Evolutionary conservation across 2,113 vertebrate species (phyloP).

Genomic region (Corythornis vintsioides): DNA sequence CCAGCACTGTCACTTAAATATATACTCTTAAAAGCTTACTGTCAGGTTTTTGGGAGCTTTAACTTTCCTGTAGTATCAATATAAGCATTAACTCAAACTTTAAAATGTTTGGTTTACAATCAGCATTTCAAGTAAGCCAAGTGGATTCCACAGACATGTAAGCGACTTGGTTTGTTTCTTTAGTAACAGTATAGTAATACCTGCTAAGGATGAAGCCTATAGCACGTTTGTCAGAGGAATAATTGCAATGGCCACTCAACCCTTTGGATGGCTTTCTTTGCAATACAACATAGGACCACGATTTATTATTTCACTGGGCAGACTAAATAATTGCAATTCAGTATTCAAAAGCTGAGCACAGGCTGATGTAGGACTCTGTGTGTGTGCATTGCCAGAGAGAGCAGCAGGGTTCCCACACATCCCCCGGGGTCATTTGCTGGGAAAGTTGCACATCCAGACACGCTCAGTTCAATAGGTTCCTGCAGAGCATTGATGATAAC

Average conservation of each 20-base stretch:
- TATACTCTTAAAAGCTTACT: neutral
- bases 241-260: neutral
- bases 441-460: no score
- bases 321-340: neutral
- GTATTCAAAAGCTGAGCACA: neutral
- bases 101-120: neutral
- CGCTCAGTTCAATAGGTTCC: no score
- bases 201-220: neutral
- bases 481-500: no score
- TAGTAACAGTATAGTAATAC: neutral
- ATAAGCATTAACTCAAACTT: neutral
- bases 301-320: neutral
- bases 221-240: neutral
- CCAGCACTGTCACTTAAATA: neutral
- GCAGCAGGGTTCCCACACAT: fast-evolving
- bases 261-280: neutral
- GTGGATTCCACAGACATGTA: neutral
- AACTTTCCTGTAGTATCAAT: neutral
- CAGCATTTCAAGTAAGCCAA: neutral
- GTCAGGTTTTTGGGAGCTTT: neutral
- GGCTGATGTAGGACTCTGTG: neutral
- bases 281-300: neutral
- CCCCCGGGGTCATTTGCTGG: no score
- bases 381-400: neutral
- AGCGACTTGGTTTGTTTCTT: neutral